Evolutionary conservation across 1,140 invertebrate genomes (phyloP).

Genomic region (Orchesella cincta): DNA sequence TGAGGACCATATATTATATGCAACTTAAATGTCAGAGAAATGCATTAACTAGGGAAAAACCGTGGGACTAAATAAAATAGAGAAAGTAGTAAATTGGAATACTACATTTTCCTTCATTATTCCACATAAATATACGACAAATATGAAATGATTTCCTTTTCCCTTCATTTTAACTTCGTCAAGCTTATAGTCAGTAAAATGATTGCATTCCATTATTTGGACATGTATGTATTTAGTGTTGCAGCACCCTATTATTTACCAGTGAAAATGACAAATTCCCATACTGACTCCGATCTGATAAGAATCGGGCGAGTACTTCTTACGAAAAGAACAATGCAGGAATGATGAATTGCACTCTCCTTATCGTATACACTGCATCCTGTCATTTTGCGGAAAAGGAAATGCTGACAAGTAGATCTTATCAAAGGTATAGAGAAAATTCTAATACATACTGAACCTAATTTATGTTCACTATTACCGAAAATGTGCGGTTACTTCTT

Average conservation of each 20-base stretch:
- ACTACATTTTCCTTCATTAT: background rate
- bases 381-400: background rate
- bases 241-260: background rate
- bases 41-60: too few species aligned
- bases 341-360: conserved; percentile 4
- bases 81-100: too few species aligned
- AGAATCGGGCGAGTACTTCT: background rate
- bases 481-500: background rate
- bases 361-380: conserved; percentile 6
- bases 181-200: background rate
- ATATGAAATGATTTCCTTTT: background rate
- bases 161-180: background rate
- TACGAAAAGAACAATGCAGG: background rate
- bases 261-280: background rate
- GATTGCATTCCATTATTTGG: background rate
- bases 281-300: background rate
- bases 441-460: background rate
- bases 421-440: background rate
- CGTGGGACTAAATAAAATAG: too few species aligned
- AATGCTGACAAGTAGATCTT: conserved; percentile 8
- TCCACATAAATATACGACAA: background rate
- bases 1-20: background rate
- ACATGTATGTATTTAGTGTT: too few species aligned
- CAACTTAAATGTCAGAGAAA: too few species aligned
- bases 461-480: background rate